Base-by-base conservation (phyloP, 2,797 vertebrate species). In the Poeciliopsis presidionis region DNA sequence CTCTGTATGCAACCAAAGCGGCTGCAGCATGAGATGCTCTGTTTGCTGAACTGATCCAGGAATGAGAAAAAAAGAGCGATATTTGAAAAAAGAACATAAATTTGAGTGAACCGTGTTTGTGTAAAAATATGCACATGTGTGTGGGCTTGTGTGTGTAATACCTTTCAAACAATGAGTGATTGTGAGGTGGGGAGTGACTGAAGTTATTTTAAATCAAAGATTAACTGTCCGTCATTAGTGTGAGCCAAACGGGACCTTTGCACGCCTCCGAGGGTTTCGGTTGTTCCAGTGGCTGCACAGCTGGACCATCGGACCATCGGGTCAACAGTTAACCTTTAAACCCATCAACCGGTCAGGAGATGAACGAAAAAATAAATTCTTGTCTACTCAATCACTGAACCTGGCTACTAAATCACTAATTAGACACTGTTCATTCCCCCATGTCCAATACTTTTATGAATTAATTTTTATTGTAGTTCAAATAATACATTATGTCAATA, bases 251-350 rank as follows among this genome's bases (percentile, higher is more conserved):
- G 76, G 79, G 65, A 53, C 25, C 13, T 75, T 78, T 79, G 83
- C 25, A 49, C 0, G 30, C 43, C 28, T 85, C 73, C 70, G 70
- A 75, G 79, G 57, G 41, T 57, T 57, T 84, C 69, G 57, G 59
- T 71, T 67, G 87, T 87, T 93, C 90, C 75, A 73, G 65, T 93
- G 88, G 87, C 75, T 39, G 88, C 78, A 80, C 90, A 87, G 73
- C 39, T 5, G 13, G 59, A 67, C 80, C 69, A 73, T 82, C 79
- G 72, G 49, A 41, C 61, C 59, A 41, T 71, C 90, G 82, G 84
- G 86, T 90, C 87, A 92, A 7, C 72, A 1, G 89, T 93, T 92
- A 93, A 94, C 87, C 13, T 59, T 88, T 89, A 81, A 91, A 86
- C 85, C 55, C 72, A 45, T 73, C 80, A 69, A 72, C 63, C 80